A percentile compares a stretch with the other conserved stretches of the same genome.
Conservation (phyloP, 1,140 invertebrate genomes). For the Drosophila persimilis region DNA sequence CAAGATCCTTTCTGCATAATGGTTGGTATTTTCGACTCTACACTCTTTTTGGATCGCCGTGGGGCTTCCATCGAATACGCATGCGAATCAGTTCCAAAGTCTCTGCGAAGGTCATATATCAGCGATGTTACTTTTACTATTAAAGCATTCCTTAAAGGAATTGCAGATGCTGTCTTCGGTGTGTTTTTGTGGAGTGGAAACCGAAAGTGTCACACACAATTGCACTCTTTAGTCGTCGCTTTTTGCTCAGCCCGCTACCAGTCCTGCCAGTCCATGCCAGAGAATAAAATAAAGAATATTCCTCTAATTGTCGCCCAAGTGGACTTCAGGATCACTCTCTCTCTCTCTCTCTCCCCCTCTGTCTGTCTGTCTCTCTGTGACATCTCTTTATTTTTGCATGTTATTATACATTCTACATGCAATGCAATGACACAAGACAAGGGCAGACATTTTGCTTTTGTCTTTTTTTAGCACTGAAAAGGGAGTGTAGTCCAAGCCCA, state of each 20-base stretch:
- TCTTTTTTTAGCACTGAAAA: conserved; percentile 56
- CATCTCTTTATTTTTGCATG: conserved; percentile 20
- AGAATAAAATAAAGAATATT: conserved; percentile 52
- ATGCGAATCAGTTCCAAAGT: too few species aligned
- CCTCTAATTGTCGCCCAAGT: conserved; percentile 75
- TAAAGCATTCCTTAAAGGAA: too few species aligned
- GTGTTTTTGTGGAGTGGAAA: conserved; percentile 20
- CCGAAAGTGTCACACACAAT: conserved; percentile 70
- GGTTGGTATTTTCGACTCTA: too few species aligned
- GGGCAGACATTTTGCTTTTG: conserved; percentile 66
- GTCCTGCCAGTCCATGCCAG: conserved; percentile 10
- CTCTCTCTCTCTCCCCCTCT: not conserved
- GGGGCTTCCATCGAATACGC: too few species aligned
- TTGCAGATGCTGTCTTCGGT: too few species aligned
- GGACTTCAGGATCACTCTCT: conserved; percentile 32
- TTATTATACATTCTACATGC: conserved; percentile 62
- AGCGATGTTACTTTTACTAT: too few species aligned
- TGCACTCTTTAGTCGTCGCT: conserved; percentile 62
- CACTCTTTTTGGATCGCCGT: too few species aligned
- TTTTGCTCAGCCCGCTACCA: conserved; percentile 29
- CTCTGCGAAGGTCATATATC: too few species aligned
- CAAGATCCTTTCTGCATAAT: too few species aligned
- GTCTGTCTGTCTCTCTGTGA: too few species aligned
- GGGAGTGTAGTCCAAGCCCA: not conserved
- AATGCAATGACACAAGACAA: conserved; percentile 66